phyloP scores from a whole-genome alignment of 2,113 vertebrate genomes.

The Prunella himalayana region DNA sequence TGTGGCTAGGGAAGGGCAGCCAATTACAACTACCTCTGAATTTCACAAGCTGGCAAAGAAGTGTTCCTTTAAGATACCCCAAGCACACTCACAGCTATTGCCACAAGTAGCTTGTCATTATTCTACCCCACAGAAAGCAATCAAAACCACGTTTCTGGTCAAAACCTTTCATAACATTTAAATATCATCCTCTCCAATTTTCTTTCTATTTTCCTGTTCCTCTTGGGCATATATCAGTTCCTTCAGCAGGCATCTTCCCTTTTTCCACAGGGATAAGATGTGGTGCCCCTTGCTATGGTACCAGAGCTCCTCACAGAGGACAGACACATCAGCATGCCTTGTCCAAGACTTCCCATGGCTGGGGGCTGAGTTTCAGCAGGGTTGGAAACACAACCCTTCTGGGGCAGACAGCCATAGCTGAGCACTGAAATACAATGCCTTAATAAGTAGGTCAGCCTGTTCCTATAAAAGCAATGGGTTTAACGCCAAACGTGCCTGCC shows the following conservation, averaged over 20 bases:
- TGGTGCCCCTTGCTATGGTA: not conserved
- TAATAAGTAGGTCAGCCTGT: conserved; percentile 54
- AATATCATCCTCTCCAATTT: not conserved
- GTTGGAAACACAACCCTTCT: not conserved
- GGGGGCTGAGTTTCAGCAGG: not conserved
- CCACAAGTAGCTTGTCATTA: not conserved
- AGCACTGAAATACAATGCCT: conserved; percentile 22
- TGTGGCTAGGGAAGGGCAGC: not conserved
- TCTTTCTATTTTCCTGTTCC: not conserved
- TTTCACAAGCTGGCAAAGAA: not conserved
- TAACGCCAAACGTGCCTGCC: not conserved
- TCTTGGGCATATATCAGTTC: not conserved
- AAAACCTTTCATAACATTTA: not conserved
- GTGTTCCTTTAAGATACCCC: not conserved
- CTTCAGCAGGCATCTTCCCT: not conserved
- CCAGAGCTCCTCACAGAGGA: not conserved
- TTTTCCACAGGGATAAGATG: fast-evolving
- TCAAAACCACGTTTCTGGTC: fast-evolving
- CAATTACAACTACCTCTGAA: not conserved
- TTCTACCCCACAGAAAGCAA: not conserved
- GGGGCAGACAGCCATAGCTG: not conserved
- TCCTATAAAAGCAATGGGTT: not conserved
- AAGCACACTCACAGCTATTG: not conserved
- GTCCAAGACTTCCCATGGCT: not conserved
- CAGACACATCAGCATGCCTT: fast-evolving